Base-by-base conservation (phyloP, 2,888 invertebrate species). In the Alloplasta piceator region DNA sequence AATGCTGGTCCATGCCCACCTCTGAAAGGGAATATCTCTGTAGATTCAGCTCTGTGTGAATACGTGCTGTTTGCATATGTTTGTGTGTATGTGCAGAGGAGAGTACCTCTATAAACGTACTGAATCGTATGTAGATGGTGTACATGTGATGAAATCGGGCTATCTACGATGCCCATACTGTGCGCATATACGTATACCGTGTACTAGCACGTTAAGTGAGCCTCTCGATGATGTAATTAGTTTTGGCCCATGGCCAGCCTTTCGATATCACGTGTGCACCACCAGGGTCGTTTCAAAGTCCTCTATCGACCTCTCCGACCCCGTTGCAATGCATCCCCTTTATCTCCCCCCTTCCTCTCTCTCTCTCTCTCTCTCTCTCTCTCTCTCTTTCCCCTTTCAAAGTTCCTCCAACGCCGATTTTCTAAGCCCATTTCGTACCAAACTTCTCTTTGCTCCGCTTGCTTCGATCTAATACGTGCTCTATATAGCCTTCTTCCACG, bases 211-310 rank as follows among this genome's bases (percentile, higher is more conserved):
- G 41, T 60, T 75, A 75, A 80, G 79, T 71, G 75, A 71, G 79
- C 66, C 64, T 75, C 75, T 80, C 79, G 74, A 75, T 75, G 79
- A 80, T 80, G 75, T 80, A 80, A 80, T 80, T 80, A 80, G 79
- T 80, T 80, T 80, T 80, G 79, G 79, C 70, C 66, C 60, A 39
- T 60, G 71, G 79, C 79, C 79, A 80, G 66, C 58, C 43, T 71
- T 26, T 71, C 73, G 75, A 71, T 80, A 80, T 80, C 79, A 75
- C 79, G 75, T 70, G 46, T 48, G 48, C 10, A 71, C 79, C 74
- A 50, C 56, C 64, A 14, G 36, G 63, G 64, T 70, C 79, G 56
- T 70, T 79, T 66, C 70, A 70, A 74, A 74, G 74, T 79, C 67
- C 58, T 68, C 43, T 43, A 55, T 43, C 66, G n/a, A 36, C 36